Evolutionary conservation across 2,797 vertebrate species (phyloP).

Genomic region (Hydrophis major): DNA sequence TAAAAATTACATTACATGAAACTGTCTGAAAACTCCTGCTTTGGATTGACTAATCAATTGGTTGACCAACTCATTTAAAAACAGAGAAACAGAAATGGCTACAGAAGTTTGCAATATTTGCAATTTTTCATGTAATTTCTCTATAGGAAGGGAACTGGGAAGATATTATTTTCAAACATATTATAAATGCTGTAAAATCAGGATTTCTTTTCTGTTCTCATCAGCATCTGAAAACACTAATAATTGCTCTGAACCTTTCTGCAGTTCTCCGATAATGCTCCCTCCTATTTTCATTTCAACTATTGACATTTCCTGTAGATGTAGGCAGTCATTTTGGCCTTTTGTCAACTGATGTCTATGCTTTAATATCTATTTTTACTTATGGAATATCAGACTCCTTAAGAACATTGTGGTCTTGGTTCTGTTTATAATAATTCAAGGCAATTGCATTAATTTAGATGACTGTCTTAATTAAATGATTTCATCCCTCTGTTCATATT

Average conservation of each 20-base stretch:
- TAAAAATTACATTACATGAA: background rate
- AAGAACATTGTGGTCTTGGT: slow-evolving; percentile 32
- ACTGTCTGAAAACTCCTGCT: background rate
- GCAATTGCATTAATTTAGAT: slow-evolving; percentile 25
- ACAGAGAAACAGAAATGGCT: background rate
- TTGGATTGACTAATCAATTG: background rate
- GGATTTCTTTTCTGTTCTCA: background rate
- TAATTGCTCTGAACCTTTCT: background rate
- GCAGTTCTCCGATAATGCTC: slow-evolving; percentile 10
- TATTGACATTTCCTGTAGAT: slow-evolving; percentile 44
- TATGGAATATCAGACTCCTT: background rate
- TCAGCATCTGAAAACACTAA: background rate
- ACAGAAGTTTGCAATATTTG: background rate
- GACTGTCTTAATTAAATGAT: background rate
- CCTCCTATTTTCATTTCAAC: slow-evolving; percentile 44
- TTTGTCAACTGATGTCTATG: slow-evolving; percentile 2
- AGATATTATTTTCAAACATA: background rate
- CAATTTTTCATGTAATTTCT: background rate
- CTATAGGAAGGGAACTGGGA: background rate
- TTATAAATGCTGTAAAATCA: background rate
- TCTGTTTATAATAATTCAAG: slow-evolving; percentile 41
- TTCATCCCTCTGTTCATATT: background rate
- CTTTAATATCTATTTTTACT: background rate
- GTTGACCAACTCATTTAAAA: background rate
- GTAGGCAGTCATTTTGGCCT: background rate